Base-by-base conservation (phyloP, 2,888 invertebrate species). In the Tetramorium bicarinatum region DNA sequence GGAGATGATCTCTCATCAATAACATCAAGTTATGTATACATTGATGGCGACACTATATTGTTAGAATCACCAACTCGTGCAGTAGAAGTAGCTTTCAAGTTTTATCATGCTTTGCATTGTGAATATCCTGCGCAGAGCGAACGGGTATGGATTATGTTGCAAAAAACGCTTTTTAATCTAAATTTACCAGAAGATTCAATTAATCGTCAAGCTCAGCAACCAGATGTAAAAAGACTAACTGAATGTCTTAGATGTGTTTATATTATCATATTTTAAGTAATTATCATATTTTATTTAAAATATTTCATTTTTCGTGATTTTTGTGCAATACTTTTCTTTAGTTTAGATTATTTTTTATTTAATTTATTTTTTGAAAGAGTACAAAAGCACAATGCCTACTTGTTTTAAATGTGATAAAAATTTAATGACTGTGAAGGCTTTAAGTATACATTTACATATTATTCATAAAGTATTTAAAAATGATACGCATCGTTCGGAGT, bases 61-160 rank as follows among this genome's bases (percentile, higher is more conserved):
- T 44, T 75, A 25, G 47, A 56, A 41, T 61, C 75, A 25, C 41
- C 75, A 61, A 41, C 29, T 44, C 41, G 61, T 8, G 61, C 75
- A 62, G 61, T 62, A 61, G 61, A 75, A 4, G 15, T 75, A 3
- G 56, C n/a, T 18, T 75, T 75, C 13, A 75, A 75, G 18, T n/a
- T 61, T 61, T 75, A 29, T 62, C 75, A 75, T 44, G 75, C 44
- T 61, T 61, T 75, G 44, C 61, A 75, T 75, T 75, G 75, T 15
- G 44, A 41, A 1, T 61, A 61, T 61, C 47, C 29, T 62, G n/a
- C 47, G 38, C 72, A 75, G 18, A 61, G 62, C 11, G 59, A 75
- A 61, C 75, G 59, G 18, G 29, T 75, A 13, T 62, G 75, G 75
- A 21, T 75, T 75, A 18, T 75, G 15, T 9, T 75, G 1, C 25